Conservation (phyloP, 2,888 invertebrate genomes). For the Lochmaea capreae region DNA sequence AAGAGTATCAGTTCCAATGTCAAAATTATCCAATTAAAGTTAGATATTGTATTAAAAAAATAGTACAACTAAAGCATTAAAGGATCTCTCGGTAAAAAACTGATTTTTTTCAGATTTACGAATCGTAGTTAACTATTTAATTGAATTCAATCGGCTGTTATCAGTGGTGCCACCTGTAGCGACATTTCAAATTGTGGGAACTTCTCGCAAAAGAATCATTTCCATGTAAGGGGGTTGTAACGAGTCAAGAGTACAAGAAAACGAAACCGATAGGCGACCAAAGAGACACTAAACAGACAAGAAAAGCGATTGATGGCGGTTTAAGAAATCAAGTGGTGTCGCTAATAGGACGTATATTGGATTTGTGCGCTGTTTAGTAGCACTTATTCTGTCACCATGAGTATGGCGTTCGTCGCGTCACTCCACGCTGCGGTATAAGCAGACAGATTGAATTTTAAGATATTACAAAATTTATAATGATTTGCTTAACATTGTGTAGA, state of each 20-base stretch:
- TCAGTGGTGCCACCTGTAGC: slow-evolving; percentile 9
- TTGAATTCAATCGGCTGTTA: not conserved
- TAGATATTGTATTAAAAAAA: too few relatives aligned
- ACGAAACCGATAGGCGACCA: slow-evolving; percentile 38
- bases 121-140: not conserved
- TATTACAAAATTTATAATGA: slow-evolving; percentile 17
- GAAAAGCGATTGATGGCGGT: slow-evolving; percentile 55
- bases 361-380: slow-evolving; percentile 56
- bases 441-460: slow-evolving; percentile 14
- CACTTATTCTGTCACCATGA: slow-evolving; percentile 53
- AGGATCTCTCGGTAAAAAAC: too few relatives aligned
- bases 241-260: slow-evolving; percentile 46
- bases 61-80: too few relatives aligned
- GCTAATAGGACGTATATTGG: slow-evolving; percentile 59
- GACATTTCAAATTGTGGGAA: slow-evolving; percentile 20
- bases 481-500: not conserved
- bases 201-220: slow-evolving; percentile 27
- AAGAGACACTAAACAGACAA: slow-evolving; percentile 39
- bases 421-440: not conserved
- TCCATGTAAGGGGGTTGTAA: slow-evolving; percentile 52
- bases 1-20: too few relatives aligned
- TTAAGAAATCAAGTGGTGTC: slow-evolving; percentile 56
- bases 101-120: not conserved
- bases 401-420: slow-evolving; percentile 9
- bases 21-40: too few relatives aligned